Percentiles rank a stretch among this genome's conserved stretches.
Evolutionary conservation across 2,888 invertebrate species (phyloP).

Genomic region (Hedya salicella): DNA sequence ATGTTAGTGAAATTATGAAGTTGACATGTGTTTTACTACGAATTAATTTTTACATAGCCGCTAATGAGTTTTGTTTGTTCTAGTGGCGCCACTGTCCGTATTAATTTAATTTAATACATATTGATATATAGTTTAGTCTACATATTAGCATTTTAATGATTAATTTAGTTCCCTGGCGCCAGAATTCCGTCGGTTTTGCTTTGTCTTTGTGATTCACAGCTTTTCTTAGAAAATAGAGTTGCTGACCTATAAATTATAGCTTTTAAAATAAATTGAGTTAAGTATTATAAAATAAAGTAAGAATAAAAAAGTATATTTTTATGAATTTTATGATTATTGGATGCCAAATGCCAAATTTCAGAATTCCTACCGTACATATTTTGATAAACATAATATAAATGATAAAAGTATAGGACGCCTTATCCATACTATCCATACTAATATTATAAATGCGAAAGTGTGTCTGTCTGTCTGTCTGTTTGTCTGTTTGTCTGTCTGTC

Average conservation of each 20-base stretch:
- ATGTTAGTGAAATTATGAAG: too few species aligned
- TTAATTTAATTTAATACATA: constrained; percentile 9
- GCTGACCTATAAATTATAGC: neutral
- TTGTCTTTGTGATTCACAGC: constrained; percentile 4
- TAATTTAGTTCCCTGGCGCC: neutral
- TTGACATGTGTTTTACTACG: neutral
- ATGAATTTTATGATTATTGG: too few species aligned
- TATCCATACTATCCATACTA: too few species aligned
- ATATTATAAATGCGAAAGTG: too few species aligned
- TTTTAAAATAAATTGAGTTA: constrained; percentile 5
- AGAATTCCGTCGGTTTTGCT: neutral
- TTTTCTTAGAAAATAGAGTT: neutral
- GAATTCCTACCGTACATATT: too few species aligned
- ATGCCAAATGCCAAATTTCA: too few species aligned
- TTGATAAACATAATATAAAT: too few species aligned
- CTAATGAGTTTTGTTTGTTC: neutral
- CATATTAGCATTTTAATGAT: neutral
- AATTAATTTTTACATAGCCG: neutral
- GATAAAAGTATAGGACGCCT: too few species aligned
- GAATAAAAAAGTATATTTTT: too few species aligned
- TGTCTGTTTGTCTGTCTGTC: too few species aligned
- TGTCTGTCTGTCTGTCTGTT: too few species aligned
- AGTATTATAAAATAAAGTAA: too few species aligned
- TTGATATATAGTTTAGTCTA: neutral
- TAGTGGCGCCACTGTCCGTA: constrained; percentile 20